These are phyloP conservation scores for Eledona agricola DNA, from an alignment of 2,888 invertebrate genomes.

Conservation along the genomic window DNA sequence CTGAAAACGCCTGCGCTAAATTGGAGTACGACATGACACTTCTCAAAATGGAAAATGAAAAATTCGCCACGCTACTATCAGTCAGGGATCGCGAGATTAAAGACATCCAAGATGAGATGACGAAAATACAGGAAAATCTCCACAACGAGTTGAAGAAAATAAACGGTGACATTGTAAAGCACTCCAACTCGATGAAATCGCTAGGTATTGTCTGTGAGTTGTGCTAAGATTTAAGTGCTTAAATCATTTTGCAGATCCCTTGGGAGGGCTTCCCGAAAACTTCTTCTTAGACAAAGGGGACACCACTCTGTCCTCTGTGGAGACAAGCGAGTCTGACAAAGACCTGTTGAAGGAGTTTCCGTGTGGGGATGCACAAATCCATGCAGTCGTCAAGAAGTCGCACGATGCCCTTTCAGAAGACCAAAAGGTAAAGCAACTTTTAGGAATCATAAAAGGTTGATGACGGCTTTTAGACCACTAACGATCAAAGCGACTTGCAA, in stretches of 20 bases:
- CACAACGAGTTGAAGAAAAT: slow-evolving; percentile 56
- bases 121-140: slow-evolving; percentile 58
- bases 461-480: too few species aligned
- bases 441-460: too few species aligned
- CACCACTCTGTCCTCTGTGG: slow-evolving; percentile 14
- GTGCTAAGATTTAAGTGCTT: too few species aligned
- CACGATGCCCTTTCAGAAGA: slow-evolving; percentile 4
- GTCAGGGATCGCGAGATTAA: slow-evolving; percentile 59
- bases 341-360: slow-evolving; percentile 13
- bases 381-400: not conserved
- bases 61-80: slow-evolving; percentile 57
- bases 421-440: slow-evolving; percentile 1
- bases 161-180: slow-evolving; percentile 38
- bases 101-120: slow-evolving; percentile 59
- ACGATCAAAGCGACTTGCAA: too few species aligned
- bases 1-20: slow-evolving; percentile 51
- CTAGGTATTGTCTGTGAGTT: slow-evolving; percentile 7
- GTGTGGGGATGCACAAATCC: slow-evolving; percentile 14
- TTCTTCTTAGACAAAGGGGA: slow-evolving; percentile 12
- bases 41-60: slow-evolving; percentile 58
- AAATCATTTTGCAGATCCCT: slow-evolving; percentile 5
- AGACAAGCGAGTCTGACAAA: slow-evolving; percentile 5
- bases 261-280: not conserved
- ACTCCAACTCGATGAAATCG: slow-evolving; percentile 6
- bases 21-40: slow-evolving; percentile 56